Conservation (phyloP, 1,140 invertebrate species). For the Euglossa dilemma region DNA sequence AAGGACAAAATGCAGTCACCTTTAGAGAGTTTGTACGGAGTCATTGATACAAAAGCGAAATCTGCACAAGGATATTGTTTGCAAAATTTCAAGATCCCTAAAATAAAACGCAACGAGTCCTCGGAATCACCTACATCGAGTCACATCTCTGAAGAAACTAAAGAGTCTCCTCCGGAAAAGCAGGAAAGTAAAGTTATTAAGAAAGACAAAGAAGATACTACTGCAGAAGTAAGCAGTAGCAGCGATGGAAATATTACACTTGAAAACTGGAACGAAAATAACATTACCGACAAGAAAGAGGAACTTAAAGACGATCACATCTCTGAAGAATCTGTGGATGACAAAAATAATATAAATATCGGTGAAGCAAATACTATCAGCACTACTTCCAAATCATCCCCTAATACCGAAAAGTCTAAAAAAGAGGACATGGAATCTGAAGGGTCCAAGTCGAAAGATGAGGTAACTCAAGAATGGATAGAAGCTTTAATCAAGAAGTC, state of each 20-base stretch:
- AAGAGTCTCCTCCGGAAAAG: neutral
- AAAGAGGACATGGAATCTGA: slow-evolving; percentile 32
- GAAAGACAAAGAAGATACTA: slow-evolving; percentile 45
- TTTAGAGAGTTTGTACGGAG: slow-evolving; percentile 84
- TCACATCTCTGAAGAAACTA: slow-evolving; percentile 8
- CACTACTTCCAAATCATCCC: neutral
- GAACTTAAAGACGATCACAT: neutral
- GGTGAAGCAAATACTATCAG: slow-evolving; percentile 22
- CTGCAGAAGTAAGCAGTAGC: slow-evolving; percentile 58
- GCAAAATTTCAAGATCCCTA: slow-evolving; percentile 87
- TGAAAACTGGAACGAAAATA: neutral
- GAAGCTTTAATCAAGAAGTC: slow-evolving; percentile 70
- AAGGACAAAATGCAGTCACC: slow-evolving; percentile 79
- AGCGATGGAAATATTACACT: slow-evolving; percentile 11
- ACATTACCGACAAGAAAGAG: neutral
- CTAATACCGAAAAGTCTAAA: slow-evolving; percentile 30
- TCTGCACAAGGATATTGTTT: slow-evolving; percentile 83
- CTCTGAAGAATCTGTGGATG: neutral
- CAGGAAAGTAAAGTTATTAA: neutral
- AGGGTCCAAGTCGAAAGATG: slow-evolving; percentile 57
- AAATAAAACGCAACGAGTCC: slow-evolving; percentile 81
- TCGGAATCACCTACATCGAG: slow-evolving; percentile 48
- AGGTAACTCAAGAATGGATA: slow-evolving; percentile 61
- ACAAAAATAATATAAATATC: neutral
- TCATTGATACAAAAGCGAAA: slow-evolving; percentile 76